Evolutionary conservation across 2,113 vertebrate species (phyloP), one percentile per base, ranked within the genome.

Genomic region (Bos indicus): DNA sequence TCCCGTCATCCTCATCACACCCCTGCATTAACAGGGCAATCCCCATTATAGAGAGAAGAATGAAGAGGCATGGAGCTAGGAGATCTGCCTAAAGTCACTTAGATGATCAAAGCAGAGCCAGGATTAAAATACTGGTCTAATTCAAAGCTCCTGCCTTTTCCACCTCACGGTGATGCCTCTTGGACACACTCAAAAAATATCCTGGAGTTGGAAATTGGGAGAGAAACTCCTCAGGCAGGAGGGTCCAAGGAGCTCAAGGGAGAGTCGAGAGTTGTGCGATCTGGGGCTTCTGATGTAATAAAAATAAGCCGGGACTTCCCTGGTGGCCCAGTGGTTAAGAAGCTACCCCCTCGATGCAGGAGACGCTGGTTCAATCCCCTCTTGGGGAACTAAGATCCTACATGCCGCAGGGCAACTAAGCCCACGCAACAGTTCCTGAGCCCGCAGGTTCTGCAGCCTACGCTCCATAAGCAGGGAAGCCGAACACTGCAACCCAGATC

Each of bases 1-100:
- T 82, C 17, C 26, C 85, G 17, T 54, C 15, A 71, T 62, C 33
- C 36, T 88, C 48, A 15, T n/a, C 30, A 64, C 12, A 36, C 17
- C 25, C 57, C 67, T 90, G 21, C 54, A 89, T 59, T 93, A 74
- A 91, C 46, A 74, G 67, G 36, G 67, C 67, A 64, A 92, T 83
- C 52, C 46, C 80, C 52, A 92, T 54, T 60, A 54, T 23, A 90
- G 60, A 95, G 30, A 83, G 71, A 82, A 86, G 10, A 83, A 11
- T 30, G 21, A n/a, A 90, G 36, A 26, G 5, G 15, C 25, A 17
- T 13, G 19, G 77, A 86, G 64, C 25, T 57, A 4, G 28, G 85
- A 46, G 23, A 85, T 91, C 67, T 23, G 13, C 16, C 8, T 51
- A n/a, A 81, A 84, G 59, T 25, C 71, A 57, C 67, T 67, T n/a